A percentile compares a stretch with the other conserved stretches of the same genome.
These are phyloP conservation scores for Amphilophus citrinellus DNA, from an alignment of 2,113 vertebrate species.

Conservation along the genomic window DNA sequence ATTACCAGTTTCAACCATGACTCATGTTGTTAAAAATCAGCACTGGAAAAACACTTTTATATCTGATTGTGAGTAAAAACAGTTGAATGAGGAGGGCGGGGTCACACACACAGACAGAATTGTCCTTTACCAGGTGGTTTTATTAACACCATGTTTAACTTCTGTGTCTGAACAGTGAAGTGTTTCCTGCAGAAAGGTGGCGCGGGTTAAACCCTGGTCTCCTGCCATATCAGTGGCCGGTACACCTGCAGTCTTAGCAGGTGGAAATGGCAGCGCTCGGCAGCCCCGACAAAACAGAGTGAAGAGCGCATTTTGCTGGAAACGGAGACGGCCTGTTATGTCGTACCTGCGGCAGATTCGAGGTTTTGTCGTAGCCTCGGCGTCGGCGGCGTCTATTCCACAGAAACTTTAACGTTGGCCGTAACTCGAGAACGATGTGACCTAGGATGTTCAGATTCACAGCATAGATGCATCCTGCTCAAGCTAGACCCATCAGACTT, in stretches of 20 bases:
- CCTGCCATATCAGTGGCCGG: background rate
- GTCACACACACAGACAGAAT: background rate
- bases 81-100: background rate
- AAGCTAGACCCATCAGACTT: too few relatives aligned
- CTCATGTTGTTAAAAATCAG: background rate
- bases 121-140: background rate
- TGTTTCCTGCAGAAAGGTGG: background rate
- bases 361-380: too few relatives aligned
- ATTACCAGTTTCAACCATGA: background rate
- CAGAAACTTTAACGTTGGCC: too few relatives aligned
- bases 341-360: too few relatives aligned
- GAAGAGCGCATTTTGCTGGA: background rate
- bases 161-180: background rate
- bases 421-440: too few relatives aligned
- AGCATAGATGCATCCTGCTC: too few relatives aligned
- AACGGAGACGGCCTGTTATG: background rate
- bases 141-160: conserved; percentile 1
- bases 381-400: too few relatives aligned
- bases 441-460: too few relatives aligned
- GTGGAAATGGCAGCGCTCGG: background rate
- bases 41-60: background rate
- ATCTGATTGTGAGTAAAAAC: background rate
- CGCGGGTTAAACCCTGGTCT: background rate
- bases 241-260: background rate
- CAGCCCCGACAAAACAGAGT: background rate